These are phyloP conservation scores for Amiota communis DNA, from an alignment of 2,888 invertebrate species.

Conservation along the genomic window DNA sequence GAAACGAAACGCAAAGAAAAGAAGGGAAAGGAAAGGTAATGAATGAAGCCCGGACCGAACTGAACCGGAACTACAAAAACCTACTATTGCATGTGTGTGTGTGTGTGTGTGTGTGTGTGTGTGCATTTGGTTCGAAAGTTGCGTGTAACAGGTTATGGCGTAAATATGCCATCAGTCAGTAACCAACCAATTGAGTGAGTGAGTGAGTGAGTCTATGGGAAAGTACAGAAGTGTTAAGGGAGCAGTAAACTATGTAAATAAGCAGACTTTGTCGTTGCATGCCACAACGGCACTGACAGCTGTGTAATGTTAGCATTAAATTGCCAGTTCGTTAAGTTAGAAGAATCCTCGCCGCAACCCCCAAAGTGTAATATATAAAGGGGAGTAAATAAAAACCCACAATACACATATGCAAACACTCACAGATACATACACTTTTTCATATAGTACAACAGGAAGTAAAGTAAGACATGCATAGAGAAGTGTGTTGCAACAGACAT, in stretches of 20 bases:
- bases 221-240: not conserved
- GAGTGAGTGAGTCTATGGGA: not conserved
- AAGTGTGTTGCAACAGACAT: no score
- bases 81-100: not conserved
- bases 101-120: not conserved
- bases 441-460: not conserved
- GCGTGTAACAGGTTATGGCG: conserved; percentile 28
- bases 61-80: conserved; percentile 6
- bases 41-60: not conserved
- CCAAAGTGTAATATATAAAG: not conserved
- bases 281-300: conserved; percentile 12
- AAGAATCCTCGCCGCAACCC: not conserved
- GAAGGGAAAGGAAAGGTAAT: not conserved
- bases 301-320: not conserved
- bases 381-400: not conserved
- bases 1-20: not conserved
- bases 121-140: not conserved
- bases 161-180: conserved; percentile 25
- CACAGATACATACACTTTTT: no score
- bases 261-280: conserved; percentile 19
- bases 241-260: conserved; percentile 11
- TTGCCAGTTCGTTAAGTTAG: not conserved
- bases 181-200: not conserved
- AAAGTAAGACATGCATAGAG: conserved; percentile 1
- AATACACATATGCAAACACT: no score